These are phyloP conservation scores for Drosophila rhopaloa DNA, from an alignment of 1,140 invertebrate species.

Conservation along the genomic window DNA sequence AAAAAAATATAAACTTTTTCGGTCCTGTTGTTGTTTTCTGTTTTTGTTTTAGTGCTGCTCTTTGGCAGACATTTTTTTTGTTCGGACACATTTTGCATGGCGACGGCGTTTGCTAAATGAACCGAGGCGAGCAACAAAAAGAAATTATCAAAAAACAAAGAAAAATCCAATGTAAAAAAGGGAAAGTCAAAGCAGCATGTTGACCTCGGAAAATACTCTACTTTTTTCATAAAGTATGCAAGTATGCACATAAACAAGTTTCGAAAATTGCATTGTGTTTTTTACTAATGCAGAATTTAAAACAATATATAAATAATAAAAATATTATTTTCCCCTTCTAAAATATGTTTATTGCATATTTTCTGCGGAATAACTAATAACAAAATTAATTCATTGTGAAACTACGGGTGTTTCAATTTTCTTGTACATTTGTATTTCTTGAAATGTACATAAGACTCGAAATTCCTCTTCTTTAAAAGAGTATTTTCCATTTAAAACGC, in stretches of 20 bases:
- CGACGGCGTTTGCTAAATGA: conserved; percentile 71
- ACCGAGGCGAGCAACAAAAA: conserved; percentile 63
- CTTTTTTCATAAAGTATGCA: neutral
- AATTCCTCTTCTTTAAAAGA: neutral
- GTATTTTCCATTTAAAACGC: conserved; percentile 54
- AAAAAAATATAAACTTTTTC: conserved; percentile 63
- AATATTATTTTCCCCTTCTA: too few species aligned
- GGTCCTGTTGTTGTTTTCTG: conserved; percentile 18
- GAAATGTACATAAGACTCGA: too few species aligned
- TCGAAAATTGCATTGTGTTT: neutral
- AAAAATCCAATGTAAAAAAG: conserved; percentile 26
- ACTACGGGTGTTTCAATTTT: too few species aligned
- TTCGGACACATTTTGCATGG: conserved; percentile 73
- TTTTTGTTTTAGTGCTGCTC: conserved; percentile 40
- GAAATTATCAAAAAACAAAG: conserved; percentile 35
- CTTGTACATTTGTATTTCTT: too few species aligned
- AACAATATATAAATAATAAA: too few species aligned
- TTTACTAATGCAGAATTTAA: too few species aligned
- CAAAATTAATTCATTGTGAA: too few species aligned
- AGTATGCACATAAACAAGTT: neutral
- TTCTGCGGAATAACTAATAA: too few species aligned
- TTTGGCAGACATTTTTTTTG: conserved; percentile 55
- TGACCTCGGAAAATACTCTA: conserved; percentile 16
- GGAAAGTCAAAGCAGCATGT: conserved; percentile 9
- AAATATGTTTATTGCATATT: too few species aligned